These are phyloP conservation scores for Watsonalla binaria DNA, from an alignment of 2,888 invertebrate species.

Conservation along the genomic window DNA sequence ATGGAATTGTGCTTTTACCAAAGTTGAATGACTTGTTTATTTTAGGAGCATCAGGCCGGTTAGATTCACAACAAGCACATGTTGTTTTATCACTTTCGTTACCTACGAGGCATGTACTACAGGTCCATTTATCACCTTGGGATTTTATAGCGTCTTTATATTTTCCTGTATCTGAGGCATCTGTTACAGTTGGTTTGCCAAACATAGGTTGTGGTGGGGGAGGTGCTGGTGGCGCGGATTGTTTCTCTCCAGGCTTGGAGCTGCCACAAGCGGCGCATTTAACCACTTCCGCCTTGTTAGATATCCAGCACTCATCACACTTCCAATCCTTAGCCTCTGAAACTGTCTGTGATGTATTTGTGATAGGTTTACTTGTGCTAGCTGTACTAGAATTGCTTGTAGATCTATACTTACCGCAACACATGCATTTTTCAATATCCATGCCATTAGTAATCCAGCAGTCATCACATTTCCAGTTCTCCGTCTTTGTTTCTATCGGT, in stretches of 20 bases:
- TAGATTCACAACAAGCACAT: slow-evolving; percentile 56
- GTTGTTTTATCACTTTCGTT: slow-evolving; percentile 41
- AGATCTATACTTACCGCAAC: slow-evolving; percentile 37
- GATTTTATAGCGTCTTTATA: slow-evolving; percentile 28
- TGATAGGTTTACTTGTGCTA: not conserved
- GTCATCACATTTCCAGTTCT: slow-evolving; percentile 41
- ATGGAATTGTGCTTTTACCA: slow-evolving; percentile 29
- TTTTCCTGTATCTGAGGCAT: no score
- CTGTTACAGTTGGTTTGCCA: not conserved
- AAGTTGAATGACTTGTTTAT: slow-evolving; percentile 45
- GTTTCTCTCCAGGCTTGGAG: slow-evolving; percentile 24
- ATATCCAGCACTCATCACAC: slow-evolving; percentile 48
- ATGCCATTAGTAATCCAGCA: slow-evolving; percentile 46
- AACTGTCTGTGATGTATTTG: not conserved
- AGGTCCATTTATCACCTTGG: slow-evolving; percentile 56
- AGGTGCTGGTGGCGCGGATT: slow-evolving; percentile 1
- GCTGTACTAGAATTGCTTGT: slow-evolving; percentile 23
- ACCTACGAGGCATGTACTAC: slow-evolving; percentile 49
- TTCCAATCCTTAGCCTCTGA: slow-evolving; percentile 28
- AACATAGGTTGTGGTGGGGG: not conserved
- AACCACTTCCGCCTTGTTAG: slow-evolving; percentile 35
- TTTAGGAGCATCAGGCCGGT: slow-evolving; percentile 24
- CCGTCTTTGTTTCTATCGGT: no score
- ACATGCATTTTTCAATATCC: slow-evolving; percentile 34
- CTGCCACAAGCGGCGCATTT: slow-evolving; percentile 51